Conservation (phyloP, 2,888 invertebrate species). For the Achlya flavicornis region DNA sequence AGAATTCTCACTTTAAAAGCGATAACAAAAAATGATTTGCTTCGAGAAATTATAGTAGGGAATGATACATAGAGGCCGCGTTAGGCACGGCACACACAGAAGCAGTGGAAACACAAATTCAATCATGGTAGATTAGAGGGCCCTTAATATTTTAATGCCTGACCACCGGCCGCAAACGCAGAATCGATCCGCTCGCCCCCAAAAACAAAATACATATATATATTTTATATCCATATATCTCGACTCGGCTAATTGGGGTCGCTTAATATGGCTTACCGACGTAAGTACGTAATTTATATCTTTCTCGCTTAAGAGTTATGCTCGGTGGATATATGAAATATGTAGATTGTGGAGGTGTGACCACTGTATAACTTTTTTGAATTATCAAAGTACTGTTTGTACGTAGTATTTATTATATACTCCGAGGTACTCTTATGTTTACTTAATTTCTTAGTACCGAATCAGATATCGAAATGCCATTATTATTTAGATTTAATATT, state of each 20-base stretch:
- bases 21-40: background rate
- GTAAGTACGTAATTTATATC: slow-evolving; percentile 82
- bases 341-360: slow-evolving; percentile 44
- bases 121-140: slow-evolving; percentile 80
- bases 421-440: too few relatives aligned
- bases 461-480: too few relatives aligned
- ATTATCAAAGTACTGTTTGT: background rate
- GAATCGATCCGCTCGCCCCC: slow-evolving; percentile 73
- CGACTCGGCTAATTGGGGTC: slow-evolving; percentile 82
- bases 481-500: too few relatives aligned
- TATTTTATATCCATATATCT: slow-evolving; percentile 76
- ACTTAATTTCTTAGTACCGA: too few relatives aligned
- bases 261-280: slow-evolving; percentile 82
- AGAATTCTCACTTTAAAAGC: background rate
- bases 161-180: slow-evolving; percentile 77
- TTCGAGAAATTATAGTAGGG: slow-evolving; percentile 44
- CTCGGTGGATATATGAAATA: slow-evolving; percentile 48
- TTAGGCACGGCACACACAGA: slow-evolving; percentile 57
- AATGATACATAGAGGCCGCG: slow-evolving; percentile 58
- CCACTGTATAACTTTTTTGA: slow-evolving; percentile 19
- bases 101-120: slow-evolving; percentile 76
- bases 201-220: slow-evolving; percentile 60
- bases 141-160: slow-evolving; percentile 83
- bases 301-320: slow-evolving; percentile 64
- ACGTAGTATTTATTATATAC: too few relatives aligned